Percentiles rank a stretch among this genome's conserved stretches.
These are phyloP conservation scores for Genyomyrus donnyi DNA, from an alignment of 2,113 vertebrate genomes.

Conservation along the genomic window DNA sequence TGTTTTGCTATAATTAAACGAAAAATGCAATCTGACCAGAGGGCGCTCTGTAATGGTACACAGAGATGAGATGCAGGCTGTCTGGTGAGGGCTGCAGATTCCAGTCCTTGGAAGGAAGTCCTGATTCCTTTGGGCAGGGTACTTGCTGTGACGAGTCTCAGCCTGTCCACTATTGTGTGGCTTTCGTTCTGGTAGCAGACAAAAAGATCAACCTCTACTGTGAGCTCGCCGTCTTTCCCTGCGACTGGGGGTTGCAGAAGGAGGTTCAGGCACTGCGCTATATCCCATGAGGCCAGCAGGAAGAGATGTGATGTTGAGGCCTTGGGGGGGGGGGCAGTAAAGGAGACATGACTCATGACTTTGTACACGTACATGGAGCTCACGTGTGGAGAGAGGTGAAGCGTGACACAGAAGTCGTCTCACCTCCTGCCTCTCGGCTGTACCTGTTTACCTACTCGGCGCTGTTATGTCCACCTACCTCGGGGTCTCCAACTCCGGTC, in stretches of 20 bases:
- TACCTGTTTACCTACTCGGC: background rate
- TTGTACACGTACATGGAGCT: background rate
- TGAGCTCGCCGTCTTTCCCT: background rate
- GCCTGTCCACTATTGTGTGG: background rate
- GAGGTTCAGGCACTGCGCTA: background rate
- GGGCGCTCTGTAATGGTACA: background rate
- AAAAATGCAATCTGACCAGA: background rate
- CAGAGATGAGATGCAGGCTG: background rate
- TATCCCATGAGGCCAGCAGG: background rate
- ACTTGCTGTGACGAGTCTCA: background rate
- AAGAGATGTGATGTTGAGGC: background rate
- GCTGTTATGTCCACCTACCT: background rate
- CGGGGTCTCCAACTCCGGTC: too few species aligned
- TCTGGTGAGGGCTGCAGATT: background rate
- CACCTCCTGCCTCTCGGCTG: too few species aligned
- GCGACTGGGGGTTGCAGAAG: background rate
- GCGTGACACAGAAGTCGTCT: background rate
- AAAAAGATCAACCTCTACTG: background rate
- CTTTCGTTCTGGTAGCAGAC: background rate
- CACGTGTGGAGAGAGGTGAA: background rate
- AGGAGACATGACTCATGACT: background rate
- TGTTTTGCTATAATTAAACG: background rate
- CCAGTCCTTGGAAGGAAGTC: background rate
- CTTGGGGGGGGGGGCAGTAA: background rate
- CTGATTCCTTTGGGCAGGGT: background rate